Conservation (phyloP, 2,888 invertebrate species). For the Onchidella celtica region DNA sequence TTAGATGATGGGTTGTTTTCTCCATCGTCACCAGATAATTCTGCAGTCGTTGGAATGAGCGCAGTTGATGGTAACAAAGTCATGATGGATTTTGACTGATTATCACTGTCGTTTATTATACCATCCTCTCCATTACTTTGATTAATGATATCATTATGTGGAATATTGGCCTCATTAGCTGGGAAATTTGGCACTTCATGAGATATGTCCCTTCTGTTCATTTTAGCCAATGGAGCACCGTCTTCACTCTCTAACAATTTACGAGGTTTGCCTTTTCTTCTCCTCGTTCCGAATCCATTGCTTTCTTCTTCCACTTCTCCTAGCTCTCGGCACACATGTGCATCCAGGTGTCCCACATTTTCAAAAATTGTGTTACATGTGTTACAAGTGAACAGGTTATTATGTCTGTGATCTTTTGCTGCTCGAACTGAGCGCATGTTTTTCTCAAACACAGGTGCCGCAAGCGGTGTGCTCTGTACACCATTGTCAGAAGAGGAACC, state of each 20-base stretch:
- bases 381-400: background rate
- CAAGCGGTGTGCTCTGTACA: background rate
- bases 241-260: slow-evolving; percentile 43
- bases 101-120: background rate
- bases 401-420: background rate
- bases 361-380: slow-evolving; percentile 40
- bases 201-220: background rate
- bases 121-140: background rate
- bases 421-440: slow-evolving; percentile 9
- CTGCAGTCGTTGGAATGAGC: slow-evolving; percentile 30
- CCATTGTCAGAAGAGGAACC: background rate
- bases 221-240: background rate
- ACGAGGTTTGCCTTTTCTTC: slow-evolving; percentile 50
- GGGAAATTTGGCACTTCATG: background rate
- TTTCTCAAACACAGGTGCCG: background rate
- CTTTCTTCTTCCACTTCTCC: slow-evolving; percentile 30
- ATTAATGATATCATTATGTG: slow-evolving; percentile 23
- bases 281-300: slow-evolving; percentile 28
- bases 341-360: slow-evolving; percentile 36
- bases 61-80: slow-evolving; percentile 15
- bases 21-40: slow-evolving; percentile 25
- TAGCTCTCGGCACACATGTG: slow-evolving; percentile 44
- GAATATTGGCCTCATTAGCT: slow-evolving; percentile 7
- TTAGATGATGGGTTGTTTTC: slow-evolving; percentile 9
- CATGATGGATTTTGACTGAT: background rate